Base-by-base conservation (phyloP, 2,888 invertebrate species). In the Morinoia aosen region DNA sequence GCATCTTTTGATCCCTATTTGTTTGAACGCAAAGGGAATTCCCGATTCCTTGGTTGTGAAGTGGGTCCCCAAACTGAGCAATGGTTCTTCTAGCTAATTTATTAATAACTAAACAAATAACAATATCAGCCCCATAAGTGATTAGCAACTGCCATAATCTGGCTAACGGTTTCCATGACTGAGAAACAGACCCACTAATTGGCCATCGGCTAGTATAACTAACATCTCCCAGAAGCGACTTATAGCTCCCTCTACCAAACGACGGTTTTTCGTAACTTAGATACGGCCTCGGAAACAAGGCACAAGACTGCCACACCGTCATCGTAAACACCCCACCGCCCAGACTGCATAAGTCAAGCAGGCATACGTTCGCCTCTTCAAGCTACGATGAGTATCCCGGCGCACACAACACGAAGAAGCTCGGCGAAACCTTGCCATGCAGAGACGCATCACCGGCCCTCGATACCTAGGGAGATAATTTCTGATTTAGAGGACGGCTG, bases 401-500 rank as follows among this genome's bases (percentile, higher is more conserved):
- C 12, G 19, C 61, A 2, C 61, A 19, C 19, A 61, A 19, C 61
- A 19, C 61, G 19, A 19, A 61, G 76, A 16, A 25, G 76, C 76
- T 76, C 76, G 16, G 2, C 25, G 25, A 16, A 33, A 33, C 76
- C 25, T 33, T 76, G 76, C 76, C 48, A 48, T 48, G 48, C 76
- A 25, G 25, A 33, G 33, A 76, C 25, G 33, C 76, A 76, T 76
- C 76, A 76, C 76, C 61, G 76, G 76, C 33, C 76, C 76, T 76
- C 76, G 76, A 76, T 76, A 76, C 76, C 12, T 33, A 76, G 76
- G 25, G 76, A 76, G 76, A 76, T 76, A 76, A 76, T 76, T 76
- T 76, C 76, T 76, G 76, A 76, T 76, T 76, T 76, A 76, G 76
- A 76, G 76, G 76, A 76, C 76, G 33, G 76, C 76, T 25, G 76